Percentiles rank a stretch among this genome's conserved stretches.
Conservation (phyloP, 1,140 invertebrate species). For the Camponotus floridanus region DNA sequence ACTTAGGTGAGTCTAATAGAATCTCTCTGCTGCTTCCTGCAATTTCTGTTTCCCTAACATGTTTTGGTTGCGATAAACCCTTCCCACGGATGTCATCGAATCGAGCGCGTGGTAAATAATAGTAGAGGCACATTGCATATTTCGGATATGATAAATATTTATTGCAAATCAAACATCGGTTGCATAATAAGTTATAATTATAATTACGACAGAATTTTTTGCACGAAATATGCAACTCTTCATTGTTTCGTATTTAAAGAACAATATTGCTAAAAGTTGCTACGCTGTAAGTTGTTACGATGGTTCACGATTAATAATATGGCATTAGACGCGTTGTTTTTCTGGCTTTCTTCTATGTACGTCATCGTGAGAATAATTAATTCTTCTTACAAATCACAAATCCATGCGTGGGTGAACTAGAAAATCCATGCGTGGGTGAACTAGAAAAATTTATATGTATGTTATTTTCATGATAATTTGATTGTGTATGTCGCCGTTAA, state of each 20-base stretch:
- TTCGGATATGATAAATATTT: neutral
- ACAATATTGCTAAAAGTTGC: neutral
- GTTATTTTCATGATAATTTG: conserved; percentile 60
- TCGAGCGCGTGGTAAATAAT: neutral
- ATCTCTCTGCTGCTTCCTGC: conserved; percentile 38
- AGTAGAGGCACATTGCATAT: neutral
- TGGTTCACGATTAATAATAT: neutral
- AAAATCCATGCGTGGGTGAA: neutral
- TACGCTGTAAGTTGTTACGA: neutral
- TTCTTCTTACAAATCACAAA: neutral
- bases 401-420: neutral
- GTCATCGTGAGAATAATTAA: conserved; percentile 21
- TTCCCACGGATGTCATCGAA: too few species aligned
- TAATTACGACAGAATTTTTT: neutral
- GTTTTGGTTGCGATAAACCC: conserved; percentile 10
- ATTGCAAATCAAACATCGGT: neutral
- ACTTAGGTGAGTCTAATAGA: conserved; percentile 78
- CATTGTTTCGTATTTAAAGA: neutral
- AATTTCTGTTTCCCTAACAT: conserved; percentile 14
- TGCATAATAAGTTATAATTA: neutral
- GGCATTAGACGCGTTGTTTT: neutral
- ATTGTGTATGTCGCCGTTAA: conserved; percentile 26
- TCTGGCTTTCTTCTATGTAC: neutral
- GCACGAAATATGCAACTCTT: neutral
- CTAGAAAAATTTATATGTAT: conserved; percentile 20